Evolutionary conservation across 2,113 vertebrate species (phyloP), one percentile per base, ranked within the genome.

Genomic region (Perca fluviatilis): DNA sequence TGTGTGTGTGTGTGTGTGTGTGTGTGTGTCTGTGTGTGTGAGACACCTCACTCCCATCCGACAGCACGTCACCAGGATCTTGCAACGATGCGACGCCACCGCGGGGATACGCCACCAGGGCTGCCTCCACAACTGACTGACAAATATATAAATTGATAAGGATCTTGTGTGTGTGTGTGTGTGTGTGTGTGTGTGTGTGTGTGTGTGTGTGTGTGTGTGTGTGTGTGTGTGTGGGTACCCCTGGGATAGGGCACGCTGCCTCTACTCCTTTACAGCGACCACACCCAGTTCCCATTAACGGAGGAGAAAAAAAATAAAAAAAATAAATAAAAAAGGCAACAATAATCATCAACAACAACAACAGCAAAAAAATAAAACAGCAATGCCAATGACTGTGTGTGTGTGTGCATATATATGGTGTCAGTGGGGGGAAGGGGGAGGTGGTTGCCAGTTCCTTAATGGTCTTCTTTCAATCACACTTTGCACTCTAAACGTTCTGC

Each of bases 391-490:
- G 78, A 79, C 43, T 69, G 66, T 67, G 85, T 30, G 66, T 67
- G 85, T 30, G 81, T 62, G 66, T 27, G 56, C 7, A 14, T 18
- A 25, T 30, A 27, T 33, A n/a, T 36, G 63, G 33, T 40, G 56
- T 47, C 21, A 16, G 18, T n/a, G n/a, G n/a, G n/a, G n/a, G n/a
- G n/a, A n/a, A n/a, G 23, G 50, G 74, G 77, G 43, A 7, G 57
- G 74, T 74, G 36, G 11, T 43, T 88, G 84, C 76, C 90, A 92
- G 95, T 95, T 96, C 95, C 94, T 96, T 97, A 97, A 97, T 97
- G 96, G 97, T 94, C 96, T 96, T 96, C 95, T 96, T 96, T 96
- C 97, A 96, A 96, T 97, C 97, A 97, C 97, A 97, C 96, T 96
- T 96, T 91, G 95, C 96, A 95, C 95, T 96, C 96, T 97, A 96